Conservation (phyloP, 1,140 invertebrate genomes). For the Diorhabda elongata region DNA sequence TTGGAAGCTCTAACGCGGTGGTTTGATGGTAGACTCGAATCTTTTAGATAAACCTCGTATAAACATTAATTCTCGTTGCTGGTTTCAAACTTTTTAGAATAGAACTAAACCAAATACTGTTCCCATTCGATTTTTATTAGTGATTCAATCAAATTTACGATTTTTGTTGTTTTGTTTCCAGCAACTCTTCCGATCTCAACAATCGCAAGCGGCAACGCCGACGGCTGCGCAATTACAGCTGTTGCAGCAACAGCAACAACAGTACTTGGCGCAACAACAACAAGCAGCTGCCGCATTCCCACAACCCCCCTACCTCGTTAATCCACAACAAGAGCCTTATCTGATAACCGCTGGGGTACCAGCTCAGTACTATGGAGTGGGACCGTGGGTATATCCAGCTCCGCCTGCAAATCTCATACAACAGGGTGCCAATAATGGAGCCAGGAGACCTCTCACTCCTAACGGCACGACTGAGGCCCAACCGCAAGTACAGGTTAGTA, state of each 20-base stretch:
- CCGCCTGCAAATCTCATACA: slow-evolving; percentile 62
- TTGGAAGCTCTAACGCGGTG: too few relatives aligned
- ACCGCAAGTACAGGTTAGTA: slow-evolving; percentile 45
- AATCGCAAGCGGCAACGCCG: slow-evolving; percentile 56
- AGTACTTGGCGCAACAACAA: slow-evolving; percentile 53
- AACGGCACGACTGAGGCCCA: slow-evolving; percentile 44
- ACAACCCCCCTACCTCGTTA: slow-evolving; percentile 83
- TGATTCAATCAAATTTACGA: too few relatives aligned
- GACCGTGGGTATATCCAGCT: slow-evolving; percentile 79
- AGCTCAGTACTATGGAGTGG: slow-evolving; percentile 76
- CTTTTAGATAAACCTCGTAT: too few relatives aligned
- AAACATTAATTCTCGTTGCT: too few relatives aligned
- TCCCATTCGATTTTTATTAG: too few relatives aligned
- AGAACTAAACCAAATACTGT: too few relatives aligned
- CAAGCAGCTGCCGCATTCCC: slow-evolving; percentile 65
- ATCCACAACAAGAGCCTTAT: slow-evolving; percentile 52
- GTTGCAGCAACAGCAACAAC: slow-evolving; percentile 66
- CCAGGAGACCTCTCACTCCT: slow-evolving; percentile 48
- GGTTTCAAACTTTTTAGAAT: too few relatives aligned
- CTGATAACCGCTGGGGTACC: slow-evolving; percentile 55
- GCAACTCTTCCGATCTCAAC: slow-evolving; percentile 84
- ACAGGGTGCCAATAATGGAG: slow-evolving; percentile 58
- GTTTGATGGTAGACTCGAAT: too few relatives aligned
- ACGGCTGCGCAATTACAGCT: slow-evolving; percentile 63
- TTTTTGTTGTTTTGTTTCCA: slow-evolving; percentile 50